Conservation (phyloP, 2,888 invertebrate genomes). For the Phaedon cochleariae region DNA sequence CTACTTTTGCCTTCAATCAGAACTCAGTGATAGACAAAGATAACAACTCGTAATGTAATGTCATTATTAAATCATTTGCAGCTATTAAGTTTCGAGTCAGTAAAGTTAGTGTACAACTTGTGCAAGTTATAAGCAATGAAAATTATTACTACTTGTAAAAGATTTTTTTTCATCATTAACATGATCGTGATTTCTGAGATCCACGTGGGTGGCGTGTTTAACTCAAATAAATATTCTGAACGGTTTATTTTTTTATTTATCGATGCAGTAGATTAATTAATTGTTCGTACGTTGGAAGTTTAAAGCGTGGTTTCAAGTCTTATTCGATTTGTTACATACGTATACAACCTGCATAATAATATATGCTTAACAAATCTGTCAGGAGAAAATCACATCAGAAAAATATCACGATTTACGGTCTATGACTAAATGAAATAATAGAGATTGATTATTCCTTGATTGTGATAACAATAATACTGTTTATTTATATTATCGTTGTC, state of each 20-base stretch:
- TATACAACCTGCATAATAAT: background rate
- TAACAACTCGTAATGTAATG: background rate
- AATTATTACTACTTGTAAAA: slow-evolving; percentile 17
- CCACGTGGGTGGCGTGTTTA: slow-evolving; percentile 20
- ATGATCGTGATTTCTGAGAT: slow-evolving; percentile 22
- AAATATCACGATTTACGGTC: too few species aligned
- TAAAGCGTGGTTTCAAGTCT: background rate
- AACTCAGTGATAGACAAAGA: background rate
- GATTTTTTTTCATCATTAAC: slow-evolving; percentile 15
- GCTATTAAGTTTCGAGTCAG: background rate
- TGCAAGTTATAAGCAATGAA: slow-evolving; percentile 17
- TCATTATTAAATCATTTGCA: background rate
- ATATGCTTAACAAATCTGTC: too few species aligned
- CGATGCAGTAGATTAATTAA: background rate
- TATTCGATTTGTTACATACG: background rate
- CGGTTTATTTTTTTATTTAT: slow-evolving; percentile 5
- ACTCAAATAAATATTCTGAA: slow-evolving; percentile 14
- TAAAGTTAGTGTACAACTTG: slow-evolving; percentile 17
- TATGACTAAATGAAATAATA: too few species aligned
- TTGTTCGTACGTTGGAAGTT: background rate
- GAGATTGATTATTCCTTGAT: too few species aligned
- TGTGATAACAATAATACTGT: too few species aligned
- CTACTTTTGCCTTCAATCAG: background rate
- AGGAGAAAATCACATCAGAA: background rate
- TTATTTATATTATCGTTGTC: too few species aligned